These are phyloP conservation scores for Sebastiscus tertius DNA, from an alignment of 2,797 vertebrate genomes.

Conservation along the genomic window DNA sequence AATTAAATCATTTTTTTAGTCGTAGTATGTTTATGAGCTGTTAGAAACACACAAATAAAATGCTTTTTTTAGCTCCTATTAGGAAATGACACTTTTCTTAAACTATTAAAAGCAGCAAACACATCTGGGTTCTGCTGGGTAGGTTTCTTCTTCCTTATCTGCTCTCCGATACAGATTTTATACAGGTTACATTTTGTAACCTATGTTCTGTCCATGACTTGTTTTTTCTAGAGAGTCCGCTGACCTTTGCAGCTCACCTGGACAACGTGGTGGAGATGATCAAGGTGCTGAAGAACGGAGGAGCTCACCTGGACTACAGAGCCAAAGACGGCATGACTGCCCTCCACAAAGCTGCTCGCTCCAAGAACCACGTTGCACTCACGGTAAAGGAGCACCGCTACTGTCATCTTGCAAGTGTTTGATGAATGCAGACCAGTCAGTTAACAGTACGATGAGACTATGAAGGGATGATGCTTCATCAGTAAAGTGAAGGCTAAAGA, in stretches of 20 bases:
- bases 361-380: slow-evolving; percentile 88
- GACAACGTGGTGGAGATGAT: slow-evolving; percentile 86
- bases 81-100: background rate
- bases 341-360: slow-evolving; percentile 91
- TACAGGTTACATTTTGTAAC: background rate
- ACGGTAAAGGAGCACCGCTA: slow-evolving; percentile 80
- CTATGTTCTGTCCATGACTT: background rate
- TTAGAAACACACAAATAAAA: background rate
- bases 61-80: background rate
- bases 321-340: slow-evolving; percentile 94
- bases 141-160: background rate
- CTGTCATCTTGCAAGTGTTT: too few relatives aligned
- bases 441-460: background rate
- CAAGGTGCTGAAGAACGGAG: slow-evolving; percentile 90
- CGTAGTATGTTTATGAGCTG: background rate
- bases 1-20: background rate
- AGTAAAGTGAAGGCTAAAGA: background rate
- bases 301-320: slow-evolving; percentile 95
- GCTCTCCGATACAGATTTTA: background rate
- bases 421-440: too few relatives aligned
- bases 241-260: slow-evolving; percentile 90
- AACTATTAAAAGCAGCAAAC: background rate
- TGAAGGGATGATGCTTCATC: background rate
- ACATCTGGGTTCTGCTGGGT: background rate
- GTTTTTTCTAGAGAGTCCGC: slow-evolving; percentile 86